Base-by-base conservation (phyloP, 1,140 invertebrate species). In the Neodiprion fabricii region DNA sequence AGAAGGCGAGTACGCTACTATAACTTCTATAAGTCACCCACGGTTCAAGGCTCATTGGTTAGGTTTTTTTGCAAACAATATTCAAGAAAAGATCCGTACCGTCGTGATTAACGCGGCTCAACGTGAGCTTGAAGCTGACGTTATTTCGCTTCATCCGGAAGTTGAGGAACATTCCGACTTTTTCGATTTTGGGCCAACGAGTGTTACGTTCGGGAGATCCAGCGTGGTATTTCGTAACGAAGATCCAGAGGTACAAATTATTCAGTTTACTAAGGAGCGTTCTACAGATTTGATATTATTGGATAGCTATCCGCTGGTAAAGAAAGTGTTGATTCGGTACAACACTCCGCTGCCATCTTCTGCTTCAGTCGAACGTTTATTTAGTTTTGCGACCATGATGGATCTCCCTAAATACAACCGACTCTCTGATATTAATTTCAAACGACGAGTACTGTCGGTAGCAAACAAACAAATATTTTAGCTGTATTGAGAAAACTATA, bases 381-480 rank as follows among this genome's bases (percentile, higher is more conserved):
- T 71, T n/a, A 71, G 70, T 48, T 71, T 71, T 48, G 70, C 70
- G 9, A 71, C 70, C 17, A 71, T 71, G 48, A 71, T 71, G 70
- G 70, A 71, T n/a, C 61, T 48, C n/a, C 70, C 70, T 9, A 71
- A 71, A 11, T 71, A 71, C 47, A 71, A 71, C 47, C 28, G 70
- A 49, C 70, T 71, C 7, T 71, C 70, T 50, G 47, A 71, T n/a
- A 71, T 71, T 3, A 71, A 71, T 48, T 71, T 71, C 47, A 40
- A 71, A 48, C 70, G 70, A 71, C 70, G 70, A 71, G 70, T 48
- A 49, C 14, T 71, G 23, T 71, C 70, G 5, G 70, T 71, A 10
- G 70, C 70, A 28, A 71, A 71, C 28, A 21, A 21, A 21, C 17
- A 21, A 21, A 21, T 21, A 21, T 21, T 21, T 21, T 21, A 21